phyloP scores from a whole-genome alignment of 2,797 vertebrate genomes.

The Catostomus latipinnis region DNA sequence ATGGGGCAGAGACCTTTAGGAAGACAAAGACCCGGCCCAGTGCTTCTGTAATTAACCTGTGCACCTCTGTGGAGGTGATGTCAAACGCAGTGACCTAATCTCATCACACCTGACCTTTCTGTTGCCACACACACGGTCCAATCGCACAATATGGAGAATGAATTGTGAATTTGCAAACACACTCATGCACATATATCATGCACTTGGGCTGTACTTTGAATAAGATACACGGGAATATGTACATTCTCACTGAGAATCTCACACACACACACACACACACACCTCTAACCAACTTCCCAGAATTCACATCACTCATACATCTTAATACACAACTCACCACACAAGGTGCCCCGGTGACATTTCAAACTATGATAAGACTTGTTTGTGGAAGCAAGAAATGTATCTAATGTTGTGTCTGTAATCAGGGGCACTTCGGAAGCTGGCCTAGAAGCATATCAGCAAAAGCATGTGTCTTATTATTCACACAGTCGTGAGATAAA shows the following conservation, averaged over 20 bases:
- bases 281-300: too few species aligned
- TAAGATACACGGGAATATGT: too few species aligned
- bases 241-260: too few species aligned
- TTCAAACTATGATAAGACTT: constrained; percentile 46
- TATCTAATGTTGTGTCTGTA: background rate
- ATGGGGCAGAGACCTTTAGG: constrained; percentile 74
- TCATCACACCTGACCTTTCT: constrained; percentile 76
- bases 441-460: constrained; percentile 15
- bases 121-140: constrained; percentile 15
- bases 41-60: constrained; percentile 67
- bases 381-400: background rate
- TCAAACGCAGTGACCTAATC: constrained; percentile 66
- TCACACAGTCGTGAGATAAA: constrained; percentile 34
- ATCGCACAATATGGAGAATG: constrained; percentile 1
- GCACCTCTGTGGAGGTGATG: constrained; percentile 60
- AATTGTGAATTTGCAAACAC: background rate
- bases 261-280: too few species aligned
- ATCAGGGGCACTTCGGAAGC: constrained; percentile 15
- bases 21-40: constrained; percentile 70
- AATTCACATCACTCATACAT: too few species aligned
- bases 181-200: background rate
- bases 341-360: constrained; percentile 32
- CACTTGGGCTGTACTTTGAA: too few species aligned
- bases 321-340: background rate
- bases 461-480: background rate